phyloP scores from a whole-genome alignment of 2,888 invertebrate species.

The Hydraecia micacea region DNA sequence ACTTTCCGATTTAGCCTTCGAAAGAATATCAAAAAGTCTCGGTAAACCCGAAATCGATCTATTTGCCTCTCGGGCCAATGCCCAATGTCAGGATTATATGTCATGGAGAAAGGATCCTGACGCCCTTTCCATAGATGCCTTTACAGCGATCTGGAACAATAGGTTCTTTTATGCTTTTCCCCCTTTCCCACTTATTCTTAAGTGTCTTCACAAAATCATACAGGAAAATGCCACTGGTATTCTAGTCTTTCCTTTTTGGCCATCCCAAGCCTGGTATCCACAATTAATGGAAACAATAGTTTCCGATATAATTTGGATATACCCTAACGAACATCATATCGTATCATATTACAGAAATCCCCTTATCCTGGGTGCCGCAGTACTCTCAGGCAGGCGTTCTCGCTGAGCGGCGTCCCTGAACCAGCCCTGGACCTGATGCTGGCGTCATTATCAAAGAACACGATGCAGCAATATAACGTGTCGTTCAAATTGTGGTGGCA shows the following conservation, averaged over 20 bases:
- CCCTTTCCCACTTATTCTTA: not conserved
- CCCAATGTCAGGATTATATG: not conserved
- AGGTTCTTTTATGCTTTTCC: not conserved
- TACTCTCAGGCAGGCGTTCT: not conserved
- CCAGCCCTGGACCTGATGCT: not conserved
- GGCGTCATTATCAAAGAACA: constrained; percentile 11
- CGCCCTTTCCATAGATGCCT: not conserved
- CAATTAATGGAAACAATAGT: too few species aligned
- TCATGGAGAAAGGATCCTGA: not conserved
- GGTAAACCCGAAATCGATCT: not conserved
- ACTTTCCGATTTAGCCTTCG: not conserved
- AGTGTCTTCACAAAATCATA: not conserved
- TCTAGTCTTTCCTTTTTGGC: not conserved
- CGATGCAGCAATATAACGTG: constrained; percentile 1
- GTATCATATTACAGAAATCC: not conserved
- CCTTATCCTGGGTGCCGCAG: not conserved
- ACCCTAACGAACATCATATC: not conserved
- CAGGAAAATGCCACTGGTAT: not conserved
- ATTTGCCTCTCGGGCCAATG: not conserved
- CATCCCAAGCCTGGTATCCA: not conserved
- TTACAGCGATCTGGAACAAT: not conserved
- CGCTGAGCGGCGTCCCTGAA: not conserved
- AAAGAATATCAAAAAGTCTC: not conserved
- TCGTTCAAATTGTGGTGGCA: not conserved
- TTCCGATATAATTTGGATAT: not conserved